Percentiles rank a stretch among this genome's conserved stretches.
Conservation (phyloP, 2,797 vertebrate genomes). For the Rhynchonycteris naso region DNA sequence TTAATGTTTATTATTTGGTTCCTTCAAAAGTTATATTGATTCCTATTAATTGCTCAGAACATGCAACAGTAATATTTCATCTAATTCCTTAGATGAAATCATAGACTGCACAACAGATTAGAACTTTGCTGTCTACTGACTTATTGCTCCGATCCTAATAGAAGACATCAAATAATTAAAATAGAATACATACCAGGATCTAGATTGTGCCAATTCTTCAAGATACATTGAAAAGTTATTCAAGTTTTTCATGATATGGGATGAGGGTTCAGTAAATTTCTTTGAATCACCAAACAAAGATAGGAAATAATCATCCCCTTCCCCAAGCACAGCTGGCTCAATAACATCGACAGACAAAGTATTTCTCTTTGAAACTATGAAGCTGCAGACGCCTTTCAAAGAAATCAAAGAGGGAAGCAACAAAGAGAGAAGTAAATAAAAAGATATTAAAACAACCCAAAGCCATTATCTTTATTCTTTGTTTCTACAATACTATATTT, state of each 20-base stretch:
- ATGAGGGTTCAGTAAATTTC: not conserved
- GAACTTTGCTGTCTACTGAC: not conserved
- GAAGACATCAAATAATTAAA: not conserved
- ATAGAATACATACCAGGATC: conserved; percentile 75
- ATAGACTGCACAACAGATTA: not conserved
- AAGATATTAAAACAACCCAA: not conserved
- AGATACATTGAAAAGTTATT: conserved; percentile 42
- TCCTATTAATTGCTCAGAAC: not conserved
- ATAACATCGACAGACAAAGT: fast-evolving
- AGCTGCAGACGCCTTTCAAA: conserved; percentile 37
- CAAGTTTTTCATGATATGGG: not conserved
- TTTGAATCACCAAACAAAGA: conserved; percentile 67
- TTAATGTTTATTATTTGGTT: not conserved
- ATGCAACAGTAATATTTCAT: conserved; percentile 11
- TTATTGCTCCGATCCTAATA: not conserved
- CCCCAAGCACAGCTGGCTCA: not conserved
- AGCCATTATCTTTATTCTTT: not conserved
- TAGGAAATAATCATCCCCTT: conserved; percentile 72
- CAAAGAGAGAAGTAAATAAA: conserved; percentile 51
- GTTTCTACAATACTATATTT: conserved; percentile 41
- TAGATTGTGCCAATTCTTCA: conserved; percentile 65
- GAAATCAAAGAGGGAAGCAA: conserved; percentile 56
- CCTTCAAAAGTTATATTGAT: not conserved
- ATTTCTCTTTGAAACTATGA: not conserved
- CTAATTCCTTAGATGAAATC: not conserved